Conservation (phyloP, 1,140 invertebrate genomes). For the Zaprionus tsacasi region DNA sequence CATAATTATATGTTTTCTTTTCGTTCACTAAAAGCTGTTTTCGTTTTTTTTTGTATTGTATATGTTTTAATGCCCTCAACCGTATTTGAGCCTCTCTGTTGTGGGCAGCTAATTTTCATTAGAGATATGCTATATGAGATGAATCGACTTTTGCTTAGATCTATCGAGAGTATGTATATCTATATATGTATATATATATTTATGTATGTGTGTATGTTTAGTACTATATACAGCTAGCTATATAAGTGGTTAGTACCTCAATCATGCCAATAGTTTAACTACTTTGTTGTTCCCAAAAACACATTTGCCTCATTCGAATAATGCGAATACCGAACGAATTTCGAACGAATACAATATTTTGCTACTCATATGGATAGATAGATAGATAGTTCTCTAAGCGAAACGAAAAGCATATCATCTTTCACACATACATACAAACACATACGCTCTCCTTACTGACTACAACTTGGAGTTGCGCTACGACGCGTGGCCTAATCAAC, state of each 20-base stretch:
- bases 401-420: slow-evolving; percentile 34
- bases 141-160: slow-evolving; percentile 37
- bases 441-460: not conserved
- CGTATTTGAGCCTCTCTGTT: slow-evolving; percentile 42
- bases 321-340: slow-evolving; percentile 61
- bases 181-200: slow-evolving; percentile 2
- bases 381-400: slow-evolving; percentile 15
- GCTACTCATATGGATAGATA: slow-evolving; percentile 38
- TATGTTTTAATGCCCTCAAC: slow-evolving; percentile 31
- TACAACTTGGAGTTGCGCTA: not conserved
- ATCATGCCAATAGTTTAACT: slow-evolving; percentile 79
- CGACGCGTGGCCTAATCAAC: slow-evolving; percentile 8
- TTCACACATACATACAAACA: not conserved
- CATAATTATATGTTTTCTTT: slow-evolving; percentile 10
- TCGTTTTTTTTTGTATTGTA: slow-evolving; percentile 14
- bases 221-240: slow-evolving; percentile 68
- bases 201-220: slow-evolving; percentile 10
- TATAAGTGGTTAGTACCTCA: slow-evolving; percentile 37
- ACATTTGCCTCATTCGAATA: slow-evolving; percentile 62
- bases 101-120: slow-evolving; percentile 36
- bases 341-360: slow-evolving; percentile 46
- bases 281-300: slow-evolving; percentile 84
- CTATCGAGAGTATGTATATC: slow-evolving; percentile 38
- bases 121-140: slow-evolving; percentile 57
- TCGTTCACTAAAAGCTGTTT: slow-evolving; percentile 15